phyloP scores from a whole-genome alignment of 2,797 vertebrate genomes.

The Silurus lanzhouensis region DNA sequence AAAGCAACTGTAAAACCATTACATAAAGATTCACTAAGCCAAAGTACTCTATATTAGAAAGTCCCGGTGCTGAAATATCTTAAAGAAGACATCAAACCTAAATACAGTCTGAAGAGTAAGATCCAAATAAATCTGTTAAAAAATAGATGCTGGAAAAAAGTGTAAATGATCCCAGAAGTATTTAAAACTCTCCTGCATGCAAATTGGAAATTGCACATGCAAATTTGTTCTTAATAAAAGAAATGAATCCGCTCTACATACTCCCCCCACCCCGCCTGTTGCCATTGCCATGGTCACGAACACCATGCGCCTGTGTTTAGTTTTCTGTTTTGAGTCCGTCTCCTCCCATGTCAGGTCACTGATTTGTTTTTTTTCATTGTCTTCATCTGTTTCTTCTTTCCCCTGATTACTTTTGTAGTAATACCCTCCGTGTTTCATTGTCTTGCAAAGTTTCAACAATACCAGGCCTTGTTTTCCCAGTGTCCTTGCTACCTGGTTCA shows the following conservation, averaged over 20 bases:
- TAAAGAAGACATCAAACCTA: neutral
- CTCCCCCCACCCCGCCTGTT: no score
- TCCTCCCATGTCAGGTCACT: neutral
- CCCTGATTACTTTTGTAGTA: neutral
- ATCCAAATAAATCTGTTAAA: neutral
- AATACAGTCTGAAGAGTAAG: neutral
- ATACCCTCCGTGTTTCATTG: neutral
- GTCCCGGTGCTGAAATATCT: neutral
- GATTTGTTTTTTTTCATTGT: neutral
- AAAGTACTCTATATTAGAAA: neutral
- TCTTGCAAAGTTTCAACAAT: neutral
- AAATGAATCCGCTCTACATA: neutral
- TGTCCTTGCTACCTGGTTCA: neutral
- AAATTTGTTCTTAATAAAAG: neutral
- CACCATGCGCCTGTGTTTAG: neutral
- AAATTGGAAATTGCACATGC: neutral
- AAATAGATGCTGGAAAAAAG: neutral
- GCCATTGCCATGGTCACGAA: neutral
- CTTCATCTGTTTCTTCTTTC: constrained; percentile 12
- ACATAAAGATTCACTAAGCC: neutral
- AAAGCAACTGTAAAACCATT: neutral
- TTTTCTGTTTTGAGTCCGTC: neutral
- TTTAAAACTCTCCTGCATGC: neutral
- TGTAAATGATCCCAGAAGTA: neutral
- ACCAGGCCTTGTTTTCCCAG: neutral